A percentile compares a stretch with the other conserved stretches of the same genome.
phyloP scores from a whole-genome alignment of 1,140 invertebrate genomes.

The Pemphigus obesinymphae region DNA sequence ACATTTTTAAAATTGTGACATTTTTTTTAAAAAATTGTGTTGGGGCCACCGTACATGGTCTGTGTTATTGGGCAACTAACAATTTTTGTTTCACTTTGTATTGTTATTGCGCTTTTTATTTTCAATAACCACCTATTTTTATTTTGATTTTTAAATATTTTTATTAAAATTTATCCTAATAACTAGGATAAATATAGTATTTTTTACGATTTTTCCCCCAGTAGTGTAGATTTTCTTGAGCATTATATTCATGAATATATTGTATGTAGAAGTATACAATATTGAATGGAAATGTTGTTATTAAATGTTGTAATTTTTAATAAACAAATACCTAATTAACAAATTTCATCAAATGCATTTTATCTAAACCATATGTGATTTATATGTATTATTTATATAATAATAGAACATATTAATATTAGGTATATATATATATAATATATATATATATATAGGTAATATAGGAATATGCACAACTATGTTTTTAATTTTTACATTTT shows the following conservation, averaged over 20 bases:
- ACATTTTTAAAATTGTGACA: conserved; percentile 27
- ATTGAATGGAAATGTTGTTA: background rate
- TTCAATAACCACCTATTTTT: background rate
- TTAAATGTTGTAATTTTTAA: background rate
- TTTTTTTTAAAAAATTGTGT: conserved; percentile 20
- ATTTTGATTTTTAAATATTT: conserved; percentile 30
- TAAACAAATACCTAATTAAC: background rate
- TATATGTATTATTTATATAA: too few relatives aligned
- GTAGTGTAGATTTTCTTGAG: conserved; percentile 17
- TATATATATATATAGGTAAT: too few relatives aligned
- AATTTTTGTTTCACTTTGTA: conserved; percentile 22
- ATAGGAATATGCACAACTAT: too few relatives aligned
- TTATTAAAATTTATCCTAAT: background rate
- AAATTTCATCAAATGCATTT: too few relatives aligned
- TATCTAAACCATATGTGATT: too few relatives aligned
- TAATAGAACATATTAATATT: too few relatives aligned
- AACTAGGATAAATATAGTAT: background rate
- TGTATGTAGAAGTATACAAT: background rate
- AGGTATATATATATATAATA: too few relatives aligned
- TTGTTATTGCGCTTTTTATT: conserved; percentile 27
- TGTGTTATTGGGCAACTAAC: conserved; percentile 16
- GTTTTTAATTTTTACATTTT: too few relatives aligned
- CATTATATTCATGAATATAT: background rate
- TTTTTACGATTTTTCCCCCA: background rate
- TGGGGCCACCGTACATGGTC: conserved; percentile 32